Percentiles rank a stretch among this genome's conserved stretches.
These are phyloP conservation scores for Orthonevra nobilis DNA, from an alignment of 2,888 invertebrate genomes.

Conservation along the genomic window DNA sequence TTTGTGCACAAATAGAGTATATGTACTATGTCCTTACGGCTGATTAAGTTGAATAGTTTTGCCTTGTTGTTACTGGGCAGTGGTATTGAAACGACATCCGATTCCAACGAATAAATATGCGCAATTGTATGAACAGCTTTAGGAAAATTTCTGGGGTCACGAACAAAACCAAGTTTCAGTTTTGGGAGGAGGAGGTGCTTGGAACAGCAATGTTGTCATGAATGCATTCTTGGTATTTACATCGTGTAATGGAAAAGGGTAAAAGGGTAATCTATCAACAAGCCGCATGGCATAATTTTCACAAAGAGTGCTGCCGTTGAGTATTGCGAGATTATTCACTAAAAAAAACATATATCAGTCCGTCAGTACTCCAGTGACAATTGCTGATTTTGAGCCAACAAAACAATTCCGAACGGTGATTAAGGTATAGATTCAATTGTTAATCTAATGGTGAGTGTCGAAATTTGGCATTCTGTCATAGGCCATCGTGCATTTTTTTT, in stretches of 20 bases:
- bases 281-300: background rate
- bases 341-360: too few species aligned
- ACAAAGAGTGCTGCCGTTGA: slow-evolving; percentile 24
- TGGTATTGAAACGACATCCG: slow-evolving; percentile 60
- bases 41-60: slow-evolving; percentile 56
- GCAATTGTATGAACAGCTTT: background rate
- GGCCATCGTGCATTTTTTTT: too few species aligned
- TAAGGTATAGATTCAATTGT: too few species aligned
- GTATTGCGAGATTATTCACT: too few species aligned
- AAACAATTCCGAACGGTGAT: too few species aligned
- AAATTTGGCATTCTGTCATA: too few species aligned
- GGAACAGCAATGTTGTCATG: background rate
- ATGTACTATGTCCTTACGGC: slow-evolving; percentile 39
- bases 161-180: background rate
- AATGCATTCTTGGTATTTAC: slow-evolving; percentile 11
- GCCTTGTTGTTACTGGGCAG: slow-evolving; percentile 30
- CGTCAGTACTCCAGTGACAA: too few species aligned
- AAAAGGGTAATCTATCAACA: slow-evolving; percentile 26
- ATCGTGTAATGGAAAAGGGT: slow-evolving; percentile 3
- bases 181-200: background rate
- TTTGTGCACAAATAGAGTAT: slow-evolving; percentile 8
- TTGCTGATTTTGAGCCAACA: too few species aligned
- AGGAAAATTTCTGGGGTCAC: background rate
- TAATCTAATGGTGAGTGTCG: too few species aligned
- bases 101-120: slow-evolving; percentile 50